These are phyloP conservation scores for Drosophila gaucha DNA, from an alignment of 2,888 invertebrate species.

Conservation along the genomic window DNA sequence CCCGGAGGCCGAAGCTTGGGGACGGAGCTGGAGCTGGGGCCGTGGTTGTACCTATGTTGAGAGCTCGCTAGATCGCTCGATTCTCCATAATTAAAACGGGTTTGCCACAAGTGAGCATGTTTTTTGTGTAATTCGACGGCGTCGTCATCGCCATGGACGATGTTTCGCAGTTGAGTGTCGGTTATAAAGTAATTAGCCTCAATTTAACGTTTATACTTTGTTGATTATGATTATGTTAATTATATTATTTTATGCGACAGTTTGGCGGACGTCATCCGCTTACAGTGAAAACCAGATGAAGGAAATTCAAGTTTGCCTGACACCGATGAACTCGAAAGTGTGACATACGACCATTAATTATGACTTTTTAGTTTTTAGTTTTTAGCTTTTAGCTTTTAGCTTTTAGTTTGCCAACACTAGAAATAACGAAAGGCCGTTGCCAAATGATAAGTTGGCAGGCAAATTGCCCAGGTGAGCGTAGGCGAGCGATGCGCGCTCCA, in stretches of 20 bases:
- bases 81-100: slow-evolving; percentile 75
- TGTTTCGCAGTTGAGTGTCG: slow-evolving; percentile 76
- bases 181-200: slow-evolving; percentile 80
- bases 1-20: slow-evolving; percentile 2
- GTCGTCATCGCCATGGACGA: slow-evolving; percentile 54
- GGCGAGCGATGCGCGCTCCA: slow-evolving; percentile 7
- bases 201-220: slow-evolving; percentile 80
- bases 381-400: not conserved
- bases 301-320: slow-evolving; percentile 50
- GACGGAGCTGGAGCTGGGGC: slow-evolving; percentile 19
- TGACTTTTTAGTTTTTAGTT: slow-evolving; percentile 8
- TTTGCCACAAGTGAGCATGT: slow-evolving; percentile 77
- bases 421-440: slow-evolving; percentile 11
- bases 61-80: slow-evolving; percentile 46
- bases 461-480: slow-evolving; percentile 17
- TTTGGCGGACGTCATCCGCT: slow-evolving; percentile 62
- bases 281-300: slow-evolving; percentile 49
- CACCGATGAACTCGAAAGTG: slow-evolving; percentile 70
- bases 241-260: slow-evolving; percentile 77
- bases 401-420: slow-evolving; percentile 9
- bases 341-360: slow-evolving; percentile 54
- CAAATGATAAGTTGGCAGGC: slow-evolving; percentile 7
- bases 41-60: slow-evolving; percentile 42
- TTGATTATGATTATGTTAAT: slow-evolving; percentile 81
- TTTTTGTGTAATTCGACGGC: slow-evolving; percentile 45